These are phyloP conservation scores for Agrochola lychnidis DNA, from an alignment of 2,888 invertebrate species.

Conservation along the genomic window DNA sequence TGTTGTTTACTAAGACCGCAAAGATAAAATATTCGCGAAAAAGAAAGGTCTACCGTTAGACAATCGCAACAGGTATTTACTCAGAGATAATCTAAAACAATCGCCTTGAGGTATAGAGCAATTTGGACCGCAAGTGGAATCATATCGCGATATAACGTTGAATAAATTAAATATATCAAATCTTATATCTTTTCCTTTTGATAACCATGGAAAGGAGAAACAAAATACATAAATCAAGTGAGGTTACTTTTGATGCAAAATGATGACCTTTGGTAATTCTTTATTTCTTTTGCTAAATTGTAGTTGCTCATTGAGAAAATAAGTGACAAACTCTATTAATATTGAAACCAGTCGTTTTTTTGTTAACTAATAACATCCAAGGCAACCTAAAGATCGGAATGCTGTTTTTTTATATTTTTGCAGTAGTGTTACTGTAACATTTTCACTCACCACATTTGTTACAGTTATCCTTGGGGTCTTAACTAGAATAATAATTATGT, in stretches of 20 bases:
- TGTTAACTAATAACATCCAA: background rate
- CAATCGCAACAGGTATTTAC: constrained; percentile 47
- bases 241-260: background rate
- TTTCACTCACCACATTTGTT: background rate
- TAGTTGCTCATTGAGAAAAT: too few relatives aligned
- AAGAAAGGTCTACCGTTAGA: constrained; percentile 40
- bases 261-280: background rate
- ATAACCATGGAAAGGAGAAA: constrained; percentile 19
- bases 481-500: background rate
- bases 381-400: too few relatives aligned
- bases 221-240: background rate
- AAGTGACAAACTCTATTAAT: too few relatives aligned
- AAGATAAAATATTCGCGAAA: constrained; percentile 29
- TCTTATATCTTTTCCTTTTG: constrained; percentile 39
- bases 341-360: too few relatives aligned
- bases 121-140: constrained; percentile 36
- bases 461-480: background rate
- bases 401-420: background rate
- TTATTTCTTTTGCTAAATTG: background rate
- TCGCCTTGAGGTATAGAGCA: constrained; percentile 53
- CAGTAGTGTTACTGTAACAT: background rate
- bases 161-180: constrained; percentile 50
- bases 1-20: background rate
- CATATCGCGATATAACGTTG: constrained; percentile 49
- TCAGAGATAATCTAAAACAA: constrained; percentile 52